These are phyloP conservation scores for Andinoacara biseriatus DNA, from an alignment of 2,113 vertebrate species.

Conservation along the genomic window DNA sequence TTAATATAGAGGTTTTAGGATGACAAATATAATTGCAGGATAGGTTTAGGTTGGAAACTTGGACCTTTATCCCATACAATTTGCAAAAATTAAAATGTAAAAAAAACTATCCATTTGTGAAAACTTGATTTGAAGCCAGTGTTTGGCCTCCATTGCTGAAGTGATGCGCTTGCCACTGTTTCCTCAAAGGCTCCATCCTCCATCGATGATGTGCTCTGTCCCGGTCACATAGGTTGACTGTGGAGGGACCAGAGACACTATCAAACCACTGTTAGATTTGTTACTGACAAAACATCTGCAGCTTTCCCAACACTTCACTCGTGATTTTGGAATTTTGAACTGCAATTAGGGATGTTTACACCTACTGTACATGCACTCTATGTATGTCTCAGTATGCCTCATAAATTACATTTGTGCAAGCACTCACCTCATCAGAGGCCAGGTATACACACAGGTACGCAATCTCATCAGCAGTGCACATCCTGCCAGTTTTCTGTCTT, in stretches of 20 bases:
- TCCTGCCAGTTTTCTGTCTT: conserved; percentile 90
- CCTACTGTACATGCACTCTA: neutral
- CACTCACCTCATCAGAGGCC: conserved; percentile 92
- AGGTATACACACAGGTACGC: conserved; percentile 92
- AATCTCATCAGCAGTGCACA: conserved; percentile 93
- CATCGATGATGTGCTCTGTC: conserved; percentile 90
- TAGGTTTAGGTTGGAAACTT: neutral
- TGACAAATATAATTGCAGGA: neutral
- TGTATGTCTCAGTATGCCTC: neutral
- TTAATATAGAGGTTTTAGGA: neutral
- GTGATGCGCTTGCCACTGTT: neutral
- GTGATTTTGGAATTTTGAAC: neutral
- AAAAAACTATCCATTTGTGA: neutral
- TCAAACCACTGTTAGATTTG: neutral
- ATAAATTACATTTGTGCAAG: neutral
- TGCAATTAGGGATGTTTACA: neutral
- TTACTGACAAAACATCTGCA: neutral
- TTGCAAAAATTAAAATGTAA: neutral
- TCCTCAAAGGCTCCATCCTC: conserved; percentile 92
- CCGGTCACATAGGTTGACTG: conserved; percentile 93
- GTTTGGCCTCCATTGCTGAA: neutral
- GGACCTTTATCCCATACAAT: neutral
- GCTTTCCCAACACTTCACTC: neutral
- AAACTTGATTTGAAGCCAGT: neutral
- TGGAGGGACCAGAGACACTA: neutral